Conservation (phyloP, 2,113 vertebrate species). For the Glareola pratincola region DNA sequence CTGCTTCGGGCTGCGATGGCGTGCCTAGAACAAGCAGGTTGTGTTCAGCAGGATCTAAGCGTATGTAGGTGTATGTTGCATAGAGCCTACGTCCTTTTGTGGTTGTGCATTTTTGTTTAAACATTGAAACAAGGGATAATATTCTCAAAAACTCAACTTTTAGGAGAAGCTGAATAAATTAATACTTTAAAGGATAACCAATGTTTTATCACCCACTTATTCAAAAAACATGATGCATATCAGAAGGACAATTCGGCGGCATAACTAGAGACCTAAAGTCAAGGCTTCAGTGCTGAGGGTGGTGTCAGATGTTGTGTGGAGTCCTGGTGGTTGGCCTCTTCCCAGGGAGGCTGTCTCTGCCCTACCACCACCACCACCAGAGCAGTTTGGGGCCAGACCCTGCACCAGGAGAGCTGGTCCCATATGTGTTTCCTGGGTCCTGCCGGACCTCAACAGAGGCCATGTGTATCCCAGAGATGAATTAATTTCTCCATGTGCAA, state of each 20-base stretch:
- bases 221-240: neutral
- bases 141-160: neutral
- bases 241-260: neutral
- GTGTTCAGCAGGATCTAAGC: neutral
- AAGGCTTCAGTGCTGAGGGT: neutral
- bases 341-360: neutral
- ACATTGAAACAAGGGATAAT: neutral
- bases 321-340: rapidly evolving
- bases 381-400: neutral
- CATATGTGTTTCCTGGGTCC: neutral
- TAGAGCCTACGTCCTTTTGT: neutral
- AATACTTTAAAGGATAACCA: neutral
- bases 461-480: rapidly evolving
- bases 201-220: neutral
- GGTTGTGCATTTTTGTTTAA: neutral
- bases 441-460: neutral
- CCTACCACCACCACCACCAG: neutral
- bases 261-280: neutral
- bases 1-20: neutral
- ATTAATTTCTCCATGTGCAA: neutral
- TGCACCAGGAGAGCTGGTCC: neutral
- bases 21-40: neutral
- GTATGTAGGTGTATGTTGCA: neutral
- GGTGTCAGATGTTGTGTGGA: neutral
- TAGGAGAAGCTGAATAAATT: neutral